Conservation (phyloP, 2,888 invertebrate species). For the Arctia plantaginis region DNA sequence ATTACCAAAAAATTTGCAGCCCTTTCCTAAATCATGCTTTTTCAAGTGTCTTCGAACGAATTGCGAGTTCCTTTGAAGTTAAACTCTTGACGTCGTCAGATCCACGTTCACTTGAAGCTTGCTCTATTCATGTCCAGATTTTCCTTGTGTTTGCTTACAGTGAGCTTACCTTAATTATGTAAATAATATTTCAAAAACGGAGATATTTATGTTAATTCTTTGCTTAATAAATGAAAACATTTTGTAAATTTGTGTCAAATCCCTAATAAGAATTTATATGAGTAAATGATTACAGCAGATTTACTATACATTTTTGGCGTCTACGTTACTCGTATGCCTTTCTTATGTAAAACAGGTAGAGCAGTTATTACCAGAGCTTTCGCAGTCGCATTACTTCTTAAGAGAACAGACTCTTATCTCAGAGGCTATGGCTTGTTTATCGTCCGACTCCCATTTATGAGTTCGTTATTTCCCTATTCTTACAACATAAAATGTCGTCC, state of each 20-base stretch:
- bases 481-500: conserved; percentile 83
- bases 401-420: conserved; percentile 74
- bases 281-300: conserved; percentile 37
- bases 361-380: conserved; percentile 61
- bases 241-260: neutral
- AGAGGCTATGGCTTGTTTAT: conserved; percentile 80
- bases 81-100: conserved; percentile 60
- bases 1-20: conserved; percentile 16
- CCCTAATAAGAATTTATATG: conserved; percentile 29
- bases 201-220: neutral
- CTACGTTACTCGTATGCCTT: conserved; percentile 46
- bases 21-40: conserved; percentile 36
- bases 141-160: conserved; percentile 41
- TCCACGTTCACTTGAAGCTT: conserved; percentile 62
- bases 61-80: conserved; percentile 59
- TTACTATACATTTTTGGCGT: conserved; percentile 37
- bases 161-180: conserved; percentile 22
- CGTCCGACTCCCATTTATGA: conserved; percentile 81
- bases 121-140: conserved; percentile 58
- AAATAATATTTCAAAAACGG: neutral
- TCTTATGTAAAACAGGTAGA: conserved; percentile 55
- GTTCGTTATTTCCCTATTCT: conserved; percentile 84
- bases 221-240: conserved; percentile 22
- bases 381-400: conserved; percentile 66
- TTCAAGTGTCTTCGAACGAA: conserved; percentile 39